These are phyloP conservation scores for Cerastis leucographa DNA, from an alignment of 2,888 invertebrate genomes.

Conservation along the genomic window DNA sequence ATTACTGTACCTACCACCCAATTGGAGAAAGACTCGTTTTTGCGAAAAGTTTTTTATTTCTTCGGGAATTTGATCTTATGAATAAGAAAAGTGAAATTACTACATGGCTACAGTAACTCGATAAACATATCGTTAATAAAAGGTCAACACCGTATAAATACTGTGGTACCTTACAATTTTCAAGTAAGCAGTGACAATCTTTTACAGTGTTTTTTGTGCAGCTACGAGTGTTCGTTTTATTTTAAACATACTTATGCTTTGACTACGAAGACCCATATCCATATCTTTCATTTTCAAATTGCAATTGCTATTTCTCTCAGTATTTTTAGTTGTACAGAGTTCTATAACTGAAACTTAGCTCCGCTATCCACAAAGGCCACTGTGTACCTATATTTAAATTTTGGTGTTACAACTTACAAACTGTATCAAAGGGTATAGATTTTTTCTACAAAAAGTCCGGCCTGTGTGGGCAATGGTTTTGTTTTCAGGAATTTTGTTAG, in stretches of 20 bases:
- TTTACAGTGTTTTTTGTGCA: background rate
- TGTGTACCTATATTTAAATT: constrained; percentile 36
- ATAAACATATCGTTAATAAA: background rate
- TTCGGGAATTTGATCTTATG: too few relatives aligned
- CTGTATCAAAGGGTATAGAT: constrained; percentile 20
- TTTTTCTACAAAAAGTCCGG: constrained; percentile 22
- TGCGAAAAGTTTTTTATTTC: too few relatives aligned
- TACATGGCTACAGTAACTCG: too few relatives aligned
- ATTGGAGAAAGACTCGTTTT: too few relatives aligned
- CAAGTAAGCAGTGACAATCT: background rate
- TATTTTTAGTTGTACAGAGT: background rate
- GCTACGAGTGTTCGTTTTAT: background rate
- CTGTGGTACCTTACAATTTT: background rate
- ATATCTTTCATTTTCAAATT: background rate
- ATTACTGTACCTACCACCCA: too few relatives aligned
- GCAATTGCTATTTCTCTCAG: background rate
- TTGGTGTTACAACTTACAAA: constrained; percentile 30
- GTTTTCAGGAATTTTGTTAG: constrained; percentile 50
- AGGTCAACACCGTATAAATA: background rate
- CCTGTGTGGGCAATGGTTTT: constrained; percentile 52
- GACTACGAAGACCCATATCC: too few relatives aligned
- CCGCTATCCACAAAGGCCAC: constrained; percentile 36
- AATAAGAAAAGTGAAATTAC: too few relatives aligned
- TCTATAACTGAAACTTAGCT: constrained; percentile 24
- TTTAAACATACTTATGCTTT: background rate